Evolutionary conservation across 2,797 vertebrate genomes (phyloP).

Genomic region (Sebastes wilsoni): DNA sequence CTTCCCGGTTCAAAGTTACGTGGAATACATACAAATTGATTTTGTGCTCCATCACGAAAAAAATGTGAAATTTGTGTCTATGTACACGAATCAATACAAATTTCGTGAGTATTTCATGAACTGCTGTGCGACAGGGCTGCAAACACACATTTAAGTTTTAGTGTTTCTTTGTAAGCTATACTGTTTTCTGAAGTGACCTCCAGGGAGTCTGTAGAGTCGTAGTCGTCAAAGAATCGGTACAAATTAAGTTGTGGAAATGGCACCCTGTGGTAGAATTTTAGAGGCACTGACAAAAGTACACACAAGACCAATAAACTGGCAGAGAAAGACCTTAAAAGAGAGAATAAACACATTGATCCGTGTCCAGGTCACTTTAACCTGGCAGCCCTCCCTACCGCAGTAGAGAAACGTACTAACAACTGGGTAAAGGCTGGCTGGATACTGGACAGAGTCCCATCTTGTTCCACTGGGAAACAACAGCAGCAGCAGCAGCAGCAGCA

Average conservation of each 20-base stretch:
- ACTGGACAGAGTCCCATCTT: neutral
- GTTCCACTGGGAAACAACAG: neutral
- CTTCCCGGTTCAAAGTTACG: too few relatives aligned
- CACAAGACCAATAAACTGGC: neutral
- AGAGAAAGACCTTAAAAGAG: neutral
- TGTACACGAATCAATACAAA: too few relatives aligned
- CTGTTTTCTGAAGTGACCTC: neutral
- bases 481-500: neutral
- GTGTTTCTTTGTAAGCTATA: neutral
- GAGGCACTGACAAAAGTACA: neutral
- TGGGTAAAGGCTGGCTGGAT: conserved; percentile 6
- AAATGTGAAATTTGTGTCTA: too few relatives aligned
- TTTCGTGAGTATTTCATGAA: too few relatives aligned
- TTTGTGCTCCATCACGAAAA: too few relatives aligned
- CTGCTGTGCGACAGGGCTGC: neutral
- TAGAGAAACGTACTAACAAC: conserved; percentile 13
- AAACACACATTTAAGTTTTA: neutral
- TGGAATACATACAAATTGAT: too few relatives aligned
- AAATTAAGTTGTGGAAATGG: neutral
- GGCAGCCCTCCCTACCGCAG: conserved; percentile 18
- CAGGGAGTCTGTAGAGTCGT: neutral
- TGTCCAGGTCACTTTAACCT: conserved; percentile 66
- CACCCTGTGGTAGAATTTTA: too few relatives aligned
- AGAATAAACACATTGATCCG: conserved; percentile 51
- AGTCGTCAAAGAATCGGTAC: too few relatives aligned